Base-by-base conservation (phyloP, 1,140 invertebrate genomes). In the Helicoverpa armigera region DNA sequence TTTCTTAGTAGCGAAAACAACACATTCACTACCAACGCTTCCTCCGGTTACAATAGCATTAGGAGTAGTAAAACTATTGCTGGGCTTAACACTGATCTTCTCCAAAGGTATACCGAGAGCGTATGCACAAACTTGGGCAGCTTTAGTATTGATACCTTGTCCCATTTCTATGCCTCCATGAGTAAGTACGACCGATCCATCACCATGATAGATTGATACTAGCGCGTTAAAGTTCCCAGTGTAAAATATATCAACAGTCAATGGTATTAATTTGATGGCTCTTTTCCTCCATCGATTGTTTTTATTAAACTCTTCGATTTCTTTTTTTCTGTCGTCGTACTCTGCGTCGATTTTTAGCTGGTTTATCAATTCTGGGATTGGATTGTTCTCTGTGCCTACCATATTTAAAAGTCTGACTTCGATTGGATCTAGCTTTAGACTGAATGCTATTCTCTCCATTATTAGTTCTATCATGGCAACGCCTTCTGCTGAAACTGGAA, bases 131-230 rank as follows among this genome's bases (percentile, higher is more conserved):
- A 97, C 96, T 96, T 98, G 98, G 43, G 96, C 96, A 12, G 96
- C 96, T 97, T 98, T 95, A 0, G 96, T 97, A 83, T 97, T 98
- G 65, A 98, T 96, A 7, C 98, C 98, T 95, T 98, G 98, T 11
- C 98, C 98, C 93, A 97, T 97, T 96, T 98, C 98, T 56, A 98
- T 96, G 35, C 97, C 98, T 69, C 96, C 97, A 87, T 98, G 97
- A 14, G 96, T 95, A 53, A 98, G 94, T 1, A 96, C 95, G 0
- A 98, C 97, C 0, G 97, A 97, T 12, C 98, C 98, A 94, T 98
- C 98, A 3, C 93, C 91, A 51, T 97, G 96, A 89, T 97, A 98
- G 77, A 98, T 96, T 3, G 97, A 96, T 1, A 98, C 95, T 18
- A 97, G 92, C 0, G 96, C 96, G 84, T 96, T 96, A 82, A 94